These are phyloP conservation scores for Drosophila kambysellisi DNA, from an alignment of 2,888 invertebrate genomes.

Conservation along the genomic window DNA sequence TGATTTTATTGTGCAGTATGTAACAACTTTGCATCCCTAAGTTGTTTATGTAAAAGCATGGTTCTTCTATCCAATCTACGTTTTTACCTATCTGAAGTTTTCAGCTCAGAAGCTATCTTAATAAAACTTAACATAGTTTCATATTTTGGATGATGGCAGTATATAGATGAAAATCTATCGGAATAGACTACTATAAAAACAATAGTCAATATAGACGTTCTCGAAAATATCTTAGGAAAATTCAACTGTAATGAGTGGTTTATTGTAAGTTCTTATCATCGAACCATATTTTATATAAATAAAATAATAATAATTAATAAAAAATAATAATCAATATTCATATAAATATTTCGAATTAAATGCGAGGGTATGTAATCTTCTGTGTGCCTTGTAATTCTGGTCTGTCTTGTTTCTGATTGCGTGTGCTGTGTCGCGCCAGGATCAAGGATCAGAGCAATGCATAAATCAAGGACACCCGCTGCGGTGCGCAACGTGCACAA, in stretches of 20 bases:
- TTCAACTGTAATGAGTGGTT: too few species aligned
- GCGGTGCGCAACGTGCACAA: constrained; percentile 67
- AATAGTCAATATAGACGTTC: background rate
- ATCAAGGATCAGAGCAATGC: constrained; percentile 64
- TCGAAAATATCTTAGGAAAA: too few species aligned
- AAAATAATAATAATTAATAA: background rate
- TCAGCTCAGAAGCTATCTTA: background rate
- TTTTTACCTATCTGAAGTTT: background rate
- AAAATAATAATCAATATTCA: background rate
- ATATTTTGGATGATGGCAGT: background rate
- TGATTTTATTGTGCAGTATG: background rate
- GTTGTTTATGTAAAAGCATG: background rate
- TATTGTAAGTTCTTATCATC: background rate
- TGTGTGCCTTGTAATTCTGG: background rate
- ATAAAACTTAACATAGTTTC: background rate
- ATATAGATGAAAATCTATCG: background rate
- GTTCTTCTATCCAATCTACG: background rate
- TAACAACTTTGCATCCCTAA: background rate
- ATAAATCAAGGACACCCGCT: constrained; percentile 80
- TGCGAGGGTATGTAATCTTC: background rate
- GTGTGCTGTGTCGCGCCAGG: constrained; percentile 57
- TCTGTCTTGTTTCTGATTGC: constrained; percentile 57
- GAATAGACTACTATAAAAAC: background rate
- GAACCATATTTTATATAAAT: background rate
- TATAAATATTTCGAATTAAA: background rate